Evolutionary conservation across 2,113 vertebrate genomes (phyloP), one percentile per base, ranked within the genome.

Genomic region (Sardina pilchardus): DNA sequence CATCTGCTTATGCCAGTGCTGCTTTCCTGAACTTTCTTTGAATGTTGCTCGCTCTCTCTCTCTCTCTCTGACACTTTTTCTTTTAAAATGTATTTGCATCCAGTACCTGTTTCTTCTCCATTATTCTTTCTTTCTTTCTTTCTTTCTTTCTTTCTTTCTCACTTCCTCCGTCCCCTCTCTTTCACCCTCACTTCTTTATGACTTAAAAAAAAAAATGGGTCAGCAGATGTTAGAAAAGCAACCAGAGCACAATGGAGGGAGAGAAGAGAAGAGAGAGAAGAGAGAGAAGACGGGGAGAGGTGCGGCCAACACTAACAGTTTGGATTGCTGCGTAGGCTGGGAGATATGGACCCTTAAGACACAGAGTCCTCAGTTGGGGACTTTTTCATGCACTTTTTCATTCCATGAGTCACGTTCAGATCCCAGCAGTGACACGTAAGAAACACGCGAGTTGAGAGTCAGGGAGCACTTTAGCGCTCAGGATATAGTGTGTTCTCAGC

Each of bases 201-300:
- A 85, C 86, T 44, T 81, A 93, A 91, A 92, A 71, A 81, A 83
- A 85, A 93, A 91, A 92, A 71, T 92, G 89, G 89, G 87, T 92
- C 91, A 90, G 82, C 92, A 92, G 89, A 93, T 92, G 91, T 92
- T 85, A 85, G 59, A 81, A 47, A 81, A 84, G 39, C 86, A 86
- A 82, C 83, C 78, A 84, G 84, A 83, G 84, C 83, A 88, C 86
- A 87, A 88, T 81, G 71, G 47, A 80, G 43, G 81, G 21, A 71
- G 59, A 85, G 24, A 89, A 83, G 53, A 7, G 59, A 85, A 24
- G 88, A 83, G 53, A 7, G 19, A 59, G 39, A 6, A 39, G 39
- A 39, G 39, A 1, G 39, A 42, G 39, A 42, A 42, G 81, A 19
- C 30, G 81, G 71, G 63, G 67, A 71, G 71, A 36, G 42, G 81